Base-by-base conservation (phyloP, 2,113 vertebrate genomes). In the Sinocyclocheilus anshuiensis region DNA sequence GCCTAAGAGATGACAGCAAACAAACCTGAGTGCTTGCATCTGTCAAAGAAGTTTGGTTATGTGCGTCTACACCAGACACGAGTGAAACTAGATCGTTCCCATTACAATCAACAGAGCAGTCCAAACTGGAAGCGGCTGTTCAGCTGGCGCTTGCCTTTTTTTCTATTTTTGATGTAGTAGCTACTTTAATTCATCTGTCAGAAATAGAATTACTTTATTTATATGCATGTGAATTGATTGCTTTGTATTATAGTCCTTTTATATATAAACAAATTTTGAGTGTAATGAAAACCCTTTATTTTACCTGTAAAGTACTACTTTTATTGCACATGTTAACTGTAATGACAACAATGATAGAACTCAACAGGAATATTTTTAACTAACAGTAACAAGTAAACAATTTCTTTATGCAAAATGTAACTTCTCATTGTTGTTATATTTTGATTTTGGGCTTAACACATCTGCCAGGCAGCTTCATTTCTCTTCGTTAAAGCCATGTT, bases 111-210 rank as follows among this genome's bases (percentile, higher is more conserved):
- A 76, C 74, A 48, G 42, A 76, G 42, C 74, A 1, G 42, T 48
- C 74, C 74, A 76, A 50, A 76, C 39, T 76, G 74, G 42, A 76
- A 76, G 42, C 74, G 42, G 74, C 74, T 76, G 74, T 76, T 76
- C 22, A 76, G 13, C 48, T 76, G 74, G 42, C 71, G 18, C 4
- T 42, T 4, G 39, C 42, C 4, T 48, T 48, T 48, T 12, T 50
- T 76, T 76, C 74, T 76, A 26, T 50, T 48, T 76, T 76, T 48
- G 42, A 48, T 39, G 36, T 22, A n/a, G 69, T 11, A n/a, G 36
- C 57, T 61, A 61, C 57, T 61, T 61, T 61, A 61, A 10, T 61
- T 61, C 22, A 3, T 74, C 36, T 74, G 71, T 74, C 71, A 42
- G 71, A 74, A 72, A 22, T n/a, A 61, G 2, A 72, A 22, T 75